A percentile compares a stretch with the other conserved stretches of the same genome.
Evolutionary conservation across 2,888 invertebrate genomes (phyloP).

Genomic region (Sepioteuthis lessoniana): DNA sequence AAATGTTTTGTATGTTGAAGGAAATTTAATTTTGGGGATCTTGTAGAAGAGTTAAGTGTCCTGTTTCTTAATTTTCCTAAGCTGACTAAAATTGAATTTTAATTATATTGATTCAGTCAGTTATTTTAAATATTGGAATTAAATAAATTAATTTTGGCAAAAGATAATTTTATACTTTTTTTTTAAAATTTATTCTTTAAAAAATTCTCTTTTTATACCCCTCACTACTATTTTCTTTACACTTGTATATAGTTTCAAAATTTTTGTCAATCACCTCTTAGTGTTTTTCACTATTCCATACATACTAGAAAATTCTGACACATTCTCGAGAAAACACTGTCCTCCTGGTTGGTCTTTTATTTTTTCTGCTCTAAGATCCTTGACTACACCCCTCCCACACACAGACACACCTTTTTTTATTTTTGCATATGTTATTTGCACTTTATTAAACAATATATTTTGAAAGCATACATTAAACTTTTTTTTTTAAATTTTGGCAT

Average conservation of each 20-base stretch:
- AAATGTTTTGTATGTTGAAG: no score
- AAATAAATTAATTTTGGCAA: neutral
- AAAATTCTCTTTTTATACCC: neutral
- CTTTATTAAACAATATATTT: neutral
- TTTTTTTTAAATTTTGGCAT: neutral
- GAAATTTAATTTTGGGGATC: no score
- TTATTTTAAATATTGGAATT: neutral
- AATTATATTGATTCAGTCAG: neutral
- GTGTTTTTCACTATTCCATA: neutral
- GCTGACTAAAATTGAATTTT: no score
- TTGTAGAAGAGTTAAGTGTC: no score
- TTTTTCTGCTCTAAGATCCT: neutral
- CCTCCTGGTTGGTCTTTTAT: slow-evolving; percentile 1
- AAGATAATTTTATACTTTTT: neutral
- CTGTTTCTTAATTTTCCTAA: no score
- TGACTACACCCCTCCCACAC: neutral
- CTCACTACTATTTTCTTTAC: neutral
- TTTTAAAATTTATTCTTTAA: neutral
- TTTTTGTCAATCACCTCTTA: neutral
- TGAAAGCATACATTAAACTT: neutral
- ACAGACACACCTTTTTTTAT: neutral
- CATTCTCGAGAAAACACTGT: neutral
- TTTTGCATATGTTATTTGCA: neutral
- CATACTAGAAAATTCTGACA: neutral
- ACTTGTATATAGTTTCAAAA: neutral